These are phyloP conservation scores for Augiades crinisus DNA, from an alignment of 2,888 invertebrate genomes.

Conservation along the genomic window DNA sequence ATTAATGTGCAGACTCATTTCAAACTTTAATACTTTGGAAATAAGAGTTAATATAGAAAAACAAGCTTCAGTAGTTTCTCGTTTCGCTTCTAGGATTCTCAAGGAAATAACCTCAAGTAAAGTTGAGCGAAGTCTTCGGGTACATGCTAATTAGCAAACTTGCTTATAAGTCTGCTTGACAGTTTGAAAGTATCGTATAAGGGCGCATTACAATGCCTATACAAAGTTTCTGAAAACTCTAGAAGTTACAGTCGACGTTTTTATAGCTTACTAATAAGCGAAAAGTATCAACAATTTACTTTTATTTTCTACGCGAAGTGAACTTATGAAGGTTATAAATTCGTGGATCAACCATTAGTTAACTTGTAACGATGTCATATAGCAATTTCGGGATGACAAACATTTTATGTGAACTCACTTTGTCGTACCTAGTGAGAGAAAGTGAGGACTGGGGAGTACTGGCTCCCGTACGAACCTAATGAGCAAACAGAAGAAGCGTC, in stretches of 20 bases:
- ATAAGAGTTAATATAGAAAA: background rate
- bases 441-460: no score
- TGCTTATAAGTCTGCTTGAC: conserved; percentile 3
- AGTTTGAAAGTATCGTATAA: conserved; percentile 9
- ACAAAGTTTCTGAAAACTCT: background rate
- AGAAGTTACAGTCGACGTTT: background rate
- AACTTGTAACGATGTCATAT: no score
- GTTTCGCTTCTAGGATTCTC: conserved; percentile 20
- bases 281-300: conserved; percentile 13
- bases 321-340: no score
- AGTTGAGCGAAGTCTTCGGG: conserved; percentile 8
- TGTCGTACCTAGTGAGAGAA: no score
- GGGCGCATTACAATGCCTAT: conserved; percentile 1
- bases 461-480: no score
- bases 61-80: conserved; percentile 6
- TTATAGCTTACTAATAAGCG: background rate
- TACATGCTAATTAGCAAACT: conserved; percentile 23
- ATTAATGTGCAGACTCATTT: background rate
- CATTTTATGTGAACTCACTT: no score
- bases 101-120: conserved; percentile 22
- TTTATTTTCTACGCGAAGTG: background rate
- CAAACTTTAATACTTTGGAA: background rate
- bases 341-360: no score
- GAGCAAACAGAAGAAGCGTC: no score
- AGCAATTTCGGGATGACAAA: no score